Percentiles rank a stretch among this genome's conserved stretches.
These are phyloP conservation scores for Aspidiotus rigidus DNA, from an alignment of 2,888 invertebrate genomes.

Conservation along the genomic window DNA sequence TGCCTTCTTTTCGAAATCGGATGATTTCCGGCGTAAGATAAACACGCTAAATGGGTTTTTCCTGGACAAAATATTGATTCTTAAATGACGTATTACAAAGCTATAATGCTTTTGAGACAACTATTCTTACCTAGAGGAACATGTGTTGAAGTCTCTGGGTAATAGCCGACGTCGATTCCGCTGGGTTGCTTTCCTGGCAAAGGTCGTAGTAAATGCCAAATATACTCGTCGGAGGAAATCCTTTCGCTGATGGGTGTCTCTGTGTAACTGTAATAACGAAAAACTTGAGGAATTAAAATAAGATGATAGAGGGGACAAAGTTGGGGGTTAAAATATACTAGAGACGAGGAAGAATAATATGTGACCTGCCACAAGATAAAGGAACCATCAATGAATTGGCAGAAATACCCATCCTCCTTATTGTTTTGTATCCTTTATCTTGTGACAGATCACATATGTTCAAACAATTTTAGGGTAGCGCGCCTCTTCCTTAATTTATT, in stretches of 20 bases:
- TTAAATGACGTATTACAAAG: background rate
- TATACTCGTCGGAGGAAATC: constrained; percentile 61
- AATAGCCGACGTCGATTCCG: constrained; percentile 30
- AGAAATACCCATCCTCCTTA: too few relatives aligned
- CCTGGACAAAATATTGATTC: constrained; percentile 46
- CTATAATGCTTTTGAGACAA: too few relatives aligned
- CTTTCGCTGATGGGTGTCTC: constrained; percentile 50
- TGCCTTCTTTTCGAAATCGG: constrained; percentile 66
- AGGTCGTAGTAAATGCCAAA: constrained; percentile 44
- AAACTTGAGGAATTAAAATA: background rate
- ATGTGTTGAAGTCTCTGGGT: constrained; percentile 22
- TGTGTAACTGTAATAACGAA: constrained; percentile 47
- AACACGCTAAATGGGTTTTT: constrained; percentile 72
- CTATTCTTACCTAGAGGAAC: constrained; percentile 18
- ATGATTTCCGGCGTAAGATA: constrained; percentile 73
- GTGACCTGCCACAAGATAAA: too few relatives aligned
- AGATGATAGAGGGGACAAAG: background rate
- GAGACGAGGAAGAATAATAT: too few relatives aligned
- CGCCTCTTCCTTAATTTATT: too few relatives aligned
- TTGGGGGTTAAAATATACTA: background rate
- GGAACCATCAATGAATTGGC: too few relatives aligned
- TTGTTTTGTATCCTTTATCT: too few relatives aligned
- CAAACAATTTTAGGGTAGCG: too few relatives aligned
- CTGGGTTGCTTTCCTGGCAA: constrained; percentile 26
- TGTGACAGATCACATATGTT: too few relatives aligned